Evolutionary conservation across 64 coral and sea anemone species (phyloP), one percentile per base, ranked within the genome.

Genomic region (Porites lutea): DNA sequence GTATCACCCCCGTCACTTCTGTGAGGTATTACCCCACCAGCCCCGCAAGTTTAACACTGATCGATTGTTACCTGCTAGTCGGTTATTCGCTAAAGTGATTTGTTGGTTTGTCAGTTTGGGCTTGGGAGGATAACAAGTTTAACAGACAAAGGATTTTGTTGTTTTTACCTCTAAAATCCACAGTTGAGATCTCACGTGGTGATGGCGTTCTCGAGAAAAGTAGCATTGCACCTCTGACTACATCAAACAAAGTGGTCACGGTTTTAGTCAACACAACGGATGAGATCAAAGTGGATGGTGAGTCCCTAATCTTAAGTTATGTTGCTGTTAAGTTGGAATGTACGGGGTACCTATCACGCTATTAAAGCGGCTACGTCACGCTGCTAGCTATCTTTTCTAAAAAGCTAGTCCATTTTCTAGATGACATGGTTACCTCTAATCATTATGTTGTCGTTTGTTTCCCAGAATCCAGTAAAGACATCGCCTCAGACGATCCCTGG

Each of bases 391-490:
- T 37, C 27, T 37, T 37, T 37, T 37, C n/a, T 37, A 37, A 37
- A 37, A 37, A 37, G 27, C 27, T 37, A 37, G 27, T 37, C 27
- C 27, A 37, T 37, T 37, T 37, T 37, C 27, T 37, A 1, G 27
- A 37, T 37, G 27, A 37, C 27, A 37, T 37, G 27, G 27, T 37
- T 37, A 37, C 1, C 27, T 37, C 27, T 37, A 37, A 37, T 37
- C 27, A 37, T 37, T 37, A 37, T 37, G 27, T 37, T 37, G 27
- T 6, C 51, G 4, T 59, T 12, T 64, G 59, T 49, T 50, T n/a
- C 44, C 18, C 46, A 84, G 81, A 65, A 20, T 68, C 81, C 45
- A 84, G 62, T 68, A 50, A 52, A 18, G 63, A 69, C 64, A 12
- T 20, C 0, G 15, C 48, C 48, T 52, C 62, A 3, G 81, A 84